These are phyloP conservation scores for Papilio dardanus DNA, from an alignment of 1,140 invertebrate genomes.

Conservation along the genomic window DNA sequence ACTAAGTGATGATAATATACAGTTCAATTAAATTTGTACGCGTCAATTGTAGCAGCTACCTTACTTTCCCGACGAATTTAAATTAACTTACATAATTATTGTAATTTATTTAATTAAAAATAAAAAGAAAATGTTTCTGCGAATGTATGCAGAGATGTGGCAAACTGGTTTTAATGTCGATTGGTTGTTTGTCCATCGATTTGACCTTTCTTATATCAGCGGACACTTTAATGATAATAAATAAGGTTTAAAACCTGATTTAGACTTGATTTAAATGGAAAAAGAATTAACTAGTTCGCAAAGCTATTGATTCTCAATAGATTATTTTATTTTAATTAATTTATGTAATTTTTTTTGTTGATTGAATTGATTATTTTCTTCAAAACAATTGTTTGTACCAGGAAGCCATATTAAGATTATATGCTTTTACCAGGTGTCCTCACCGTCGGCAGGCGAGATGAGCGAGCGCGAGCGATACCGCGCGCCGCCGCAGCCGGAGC, in stretches of 20 bases:
- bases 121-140: background rate
- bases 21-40: background rate
- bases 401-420: slow-evolving; percentile 11
- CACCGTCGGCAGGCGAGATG: slow-evolving; percentile 64
- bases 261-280: background rate
- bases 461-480: slow-evolving; percentile 73
- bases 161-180: background rate
- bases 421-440: slow-evolving; percentile 50
- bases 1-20: slow-evolving; percentile 7
- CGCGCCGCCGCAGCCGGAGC: slow-evolving; percentile 70
- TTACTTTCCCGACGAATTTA: background rate
- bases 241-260: background rate
- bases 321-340: background rate
- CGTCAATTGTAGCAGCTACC: background rate
- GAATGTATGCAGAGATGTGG: background rate
- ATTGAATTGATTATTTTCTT: background rate
- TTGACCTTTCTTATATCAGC: slow-evolving; percentile 6
- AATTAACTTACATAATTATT: background rate
- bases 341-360: background rate
- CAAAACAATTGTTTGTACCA: slow-evolving; percentile 4
- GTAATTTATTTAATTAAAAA: background rate
- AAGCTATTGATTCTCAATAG: background rate
- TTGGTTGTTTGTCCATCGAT: slow-evolving; percentile 6
- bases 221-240: background rate
- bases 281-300: background rate